A percentile compares a stretch with the other conserved stretches of the same genome.
These are phyloP conservation scores for Unio delphinus DNA, from an alignment of 2,888 invertebrate species.

Conservation along the genomic window DNA sequence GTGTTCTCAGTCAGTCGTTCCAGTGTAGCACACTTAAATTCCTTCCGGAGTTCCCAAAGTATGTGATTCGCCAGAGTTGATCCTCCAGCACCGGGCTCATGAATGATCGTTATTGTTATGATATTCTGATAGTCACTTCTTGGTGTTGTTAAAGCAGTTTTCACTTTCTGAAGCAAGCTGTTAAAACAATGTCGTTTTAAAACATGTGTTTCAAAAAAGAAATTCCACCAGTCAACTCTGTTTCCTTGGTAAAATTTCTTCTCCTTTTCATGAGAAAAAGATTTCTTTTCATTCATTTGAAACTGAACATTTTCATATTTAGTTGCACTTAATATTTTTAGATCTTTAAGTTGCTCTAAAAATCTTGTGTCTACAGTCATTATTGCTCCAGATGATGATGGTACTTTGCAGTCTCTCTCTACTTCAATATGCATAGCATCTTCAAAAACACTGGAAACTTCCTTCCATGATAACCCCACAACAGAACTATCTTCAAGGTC, in stretches of 20 bases:
- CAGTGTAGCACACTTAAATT: conserved; percentile 11
- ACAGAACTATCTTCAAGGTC: not conserved
- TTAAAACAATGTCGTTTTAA: conserved; percentile 4
- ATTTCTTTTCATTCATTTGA: not conserved
- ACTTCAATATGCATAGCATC: conserved; percentile 4
- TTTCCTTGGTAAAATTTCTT: conserved; percentile 15
- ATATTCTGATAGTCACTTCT: conserved; percentile 1
- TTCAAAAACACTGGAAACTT: conserved; percentile 3
- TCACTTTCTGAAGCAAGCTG: not conserved
- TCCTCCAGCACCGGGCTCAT: conserved; percentile 22
- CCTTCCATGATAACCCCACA: conserved; percentile 7
- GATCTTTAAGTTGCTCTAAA: conserved; percentile 5
- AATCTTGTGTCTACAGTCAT: conserved; percentile 7
- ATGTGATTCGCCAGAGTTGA: conserved; percentile 13
- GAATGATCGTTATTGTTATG: conserved; percentile 1
- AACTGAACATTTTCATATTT: conserved; percentile 6
- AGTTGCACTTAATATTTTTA: conserved; percentile 7
- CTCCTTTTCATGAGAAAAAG: conserved; percentile 7
- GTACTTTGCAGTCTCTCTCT: not conserved
- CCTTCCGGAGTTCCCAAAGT: conserved; percentile 14
- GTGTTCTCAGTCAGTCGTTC: conserved; percentile 3
- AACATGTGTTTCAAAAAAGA: conserved; percentile 11
- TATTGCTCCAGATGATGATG: conserved; percentile 7
- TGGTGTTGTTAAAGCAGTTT: not conserved
- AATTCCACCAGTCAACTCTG: conserved; percentile 22